phyloP scores from a whole-genome alignment of 2,888 invertebrate species.

The Lobophora halterata region DNA sequence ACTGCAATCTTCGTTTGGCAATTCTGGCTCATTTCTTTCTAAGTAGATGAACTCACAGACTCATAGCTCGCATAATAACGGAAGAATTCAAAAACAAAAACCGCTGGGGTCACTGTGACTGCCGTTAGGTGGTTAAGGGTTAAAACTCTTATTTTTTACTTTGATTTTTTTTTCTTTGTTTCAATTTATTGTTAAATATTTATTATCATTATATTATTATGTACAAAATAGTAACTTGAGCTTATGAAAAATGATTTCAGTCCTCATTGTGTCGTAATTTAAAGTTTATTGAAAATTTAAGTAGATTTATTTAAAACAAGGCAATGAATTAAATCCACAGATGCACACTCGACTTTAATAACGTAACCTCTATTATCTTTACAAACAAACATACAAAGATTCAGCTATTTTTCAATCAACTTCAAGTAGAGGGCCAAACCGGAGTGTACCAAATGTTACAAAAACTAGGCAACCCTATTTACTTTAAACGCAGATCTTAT shows the following conservation, averaged over 20 bases:
- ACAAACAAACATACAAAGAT: slow-evolving; percentile 68
- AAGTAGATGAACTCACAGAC: slow-evolving; percentile 13
- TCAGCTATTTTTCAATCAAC: slow-evolving; percentile 72
- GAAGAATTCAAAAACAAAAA: slow-evolving; percentile 5
- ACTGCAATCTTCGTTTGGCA: slow-evolving; percentile 17
- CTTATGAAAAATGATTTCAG: no score
- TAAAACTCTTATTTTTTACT: no score
- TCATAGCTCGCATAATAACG: slow-evolving; percentile 5
- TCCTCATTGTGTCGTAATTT: no score
- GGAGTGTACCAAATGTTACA: slow-evolving; percentile 64
- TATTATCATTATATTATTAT: no score
- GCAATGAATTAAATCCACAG: slow-evolving; percentile 42
- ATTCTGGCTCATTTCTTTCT: slow-evolving; percentile 13
- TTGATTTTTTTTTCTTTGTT: no score
- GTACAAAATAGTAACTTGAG: no score
- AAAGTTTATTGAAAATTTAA: no score
- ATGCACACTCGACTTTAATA: slow-evolving; percentile 60
- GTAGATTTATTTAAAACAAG: no score
- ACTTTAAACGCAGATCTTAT: slow-evolving; percentile 8
- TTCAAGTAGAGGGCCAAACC: slow-evolving; percentile 50
- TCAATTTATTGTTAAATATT: no score
- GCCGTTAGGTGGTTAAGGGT: slow-evolving; percentile 10
- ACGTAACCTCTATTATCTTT: slow-evolving; percentile 64
- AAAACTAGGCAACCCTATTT: slow-evolving; percentile 3
- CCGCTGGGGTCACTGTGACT: slow-evolving; percentile 8